Evolutionary conservation across 2,797 vertebrate species (phyloP).

Genomic region (Poecilia gillii): DNA sequence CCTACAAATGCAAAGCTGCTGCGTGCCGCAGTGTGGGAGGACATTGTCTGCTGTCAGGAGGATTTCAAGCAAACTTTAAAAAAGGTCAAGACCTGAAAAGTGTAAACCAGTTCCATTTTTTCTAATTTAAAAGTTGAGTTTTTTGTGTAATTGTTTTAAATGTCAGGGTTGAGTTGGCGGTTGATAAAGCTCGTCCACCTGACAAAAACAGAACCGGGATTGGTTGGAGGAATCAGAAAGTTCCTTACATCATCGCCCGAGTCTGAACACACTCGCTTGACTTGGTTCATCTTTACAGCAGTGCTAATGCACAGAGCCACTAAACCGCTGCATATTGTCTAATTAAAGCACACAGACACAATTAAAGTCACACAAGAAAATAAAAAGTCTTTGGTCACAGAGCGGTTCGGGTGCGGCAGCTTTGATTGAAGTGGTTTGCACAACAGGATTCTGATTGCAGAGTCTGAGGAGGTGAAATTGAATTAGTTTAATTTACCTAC

Average conservation of each 20-base stretch:
- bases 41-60: slow-evolving; percentile 31
- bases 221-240: not conserved
- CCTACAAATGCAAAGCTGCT: slow-evolving; percentile 30
- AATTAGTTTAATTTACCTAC: slow-evolving; percentile 13
- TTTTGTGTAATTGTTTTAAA: not conserved
- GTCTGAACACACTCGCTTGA: not conserved
- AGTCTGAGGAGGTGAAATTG: not conserved
- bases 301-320: no score
- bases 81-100: slow-evolving; percentile 39
- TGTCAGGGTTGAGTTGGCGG: not conserved
- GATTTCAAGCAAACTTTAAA: slow-evolving; percentile 47
- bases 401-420: not conserved
- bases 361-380: not conserved
- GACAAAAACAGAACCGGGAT: not conserved
- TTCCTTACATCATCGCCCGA: not conserved
- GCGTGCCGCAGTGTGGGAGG: slow-evolving; percentile 6
- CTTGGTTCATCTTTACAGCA: not conserved
- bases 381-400: not conserved
- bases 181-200: not conserved
- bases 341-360: not conserved
- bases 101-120: slow-evolving; percentile 30
- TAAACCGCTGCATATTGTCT: not conserved
- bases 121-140: not conserved
- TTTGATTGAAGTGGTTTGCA: slow-evolving; percentile 15
- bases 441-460: slow-evolving; percentile 15